These are phyloP conservation scores for Zaprionus tsacasi DNA, from an alignment of 1,140 invertebrate species.

Conservation along the genomic window DNA sequence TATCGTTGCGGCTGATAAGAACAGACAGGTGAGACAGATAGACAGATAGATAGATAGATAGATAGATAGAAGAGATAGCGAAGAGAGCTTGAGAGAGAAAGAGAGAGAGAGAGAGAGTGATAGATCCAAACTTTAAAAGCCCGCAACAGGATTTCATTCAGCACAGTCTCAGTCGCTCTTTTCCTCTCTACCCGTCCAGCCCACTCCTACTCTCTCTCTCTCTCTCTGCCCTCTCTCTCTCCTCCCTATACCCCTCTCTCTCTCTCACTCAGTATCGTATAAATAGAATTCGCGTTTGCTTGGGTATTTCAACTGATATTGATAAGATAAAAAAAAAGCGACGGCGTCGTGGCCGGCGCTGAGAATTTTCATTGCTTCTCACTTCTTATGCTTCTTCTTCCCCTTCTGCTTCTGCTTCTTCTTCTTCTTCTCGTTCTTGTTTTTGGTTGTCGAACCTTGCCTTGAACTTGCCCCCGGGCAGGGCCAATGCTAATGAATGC, in stretches of 20 bases:
- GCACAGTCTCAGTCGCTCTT: background rate
- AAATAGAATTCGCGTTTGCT: conserved; percentile 30
- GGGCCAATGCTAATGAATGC: conserved; percentile 32
- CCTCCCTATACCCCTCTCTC: background rate
- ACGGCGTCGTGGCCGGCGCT: conserved; percentile 3
- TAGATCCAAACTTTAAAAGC: background rate
- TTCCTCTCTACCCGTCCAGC: background rate
- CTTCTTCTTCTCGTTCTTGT: conserved; percentile 1
- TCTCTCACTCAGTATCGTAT: conserved; percentile 7
- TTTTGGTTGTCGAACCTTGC: conserved; percentile 23
- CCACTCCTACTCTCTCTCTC: background rate
- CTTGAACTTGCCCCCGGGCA: conserved; percentile 43
- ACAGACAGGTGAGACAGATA: conserved; percentile 38
- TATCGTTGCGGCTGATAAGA: conserved; percentile 63
- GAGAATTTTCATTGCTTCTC: conserved; percentile 29
- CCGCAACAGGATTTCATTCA: background rate
- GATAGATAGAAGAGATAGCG: conserved; percentile 35
- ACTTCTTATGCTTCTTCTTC: background rate
- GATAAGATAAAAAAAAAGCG: conserved; percentile 47
- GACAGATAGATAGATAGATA: conserved; percentile 19
- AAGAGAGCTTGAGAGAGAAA: background rate
- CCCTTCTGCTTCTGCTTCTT: background rate
- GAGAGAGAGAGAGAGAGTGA: conserved; percentile 25
- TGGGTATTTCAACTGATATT: conserved; percentile 35
- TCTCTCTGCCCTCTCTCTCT: background rate